These are phyloP conservation scores for Tridacna gigas DNA, from an alignment of 2,888 invertebrate species.

Conservation along the genomic window DNA sequence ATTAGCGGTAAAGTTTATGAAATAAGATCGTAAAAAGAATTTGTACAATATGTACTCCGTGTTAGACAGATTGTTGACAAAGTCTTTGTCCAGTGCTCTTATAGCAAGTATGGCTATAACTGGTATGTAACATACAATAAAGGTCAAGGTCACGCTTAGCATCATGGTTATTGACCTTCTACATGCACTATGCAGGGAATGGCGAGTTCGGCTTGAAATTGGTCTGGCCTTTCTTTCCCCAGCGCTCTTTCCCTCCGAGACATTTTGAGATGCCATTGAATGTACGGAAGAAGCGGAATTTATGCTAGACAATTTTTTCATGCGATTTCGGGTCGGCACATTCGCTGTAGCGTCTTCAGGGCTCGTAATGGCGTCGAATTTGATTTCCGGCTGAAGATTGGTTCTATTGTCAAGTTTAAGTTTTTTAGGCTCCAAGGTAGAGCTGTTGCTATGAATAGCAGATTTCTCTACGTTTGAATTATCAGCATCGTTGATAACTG, in stretches of 20 bases:
- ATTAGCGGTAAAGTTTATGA: conserved; percentile 17
- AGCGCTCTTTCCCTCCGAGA: not conserved
- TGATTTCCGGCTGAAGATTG: not conserved
- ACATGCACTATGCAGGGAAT: not conserved
- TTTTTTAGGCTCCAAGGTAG: not conserved
- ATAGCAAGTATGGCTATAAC: not conserved
- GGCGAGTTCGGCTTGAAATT: not conserved
- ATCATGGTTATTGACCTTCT: conserved; percentile 10
- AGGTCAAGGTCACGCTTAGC: conserved; percentile 15
- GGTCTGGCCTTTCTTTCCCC: not conserved
- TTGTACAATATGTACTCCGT: conserved; percentile 12
- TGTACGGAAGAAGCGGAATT: not conserved
- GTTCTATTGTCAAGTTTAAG: not conserved
- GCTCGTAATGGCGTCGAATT: not conserved
- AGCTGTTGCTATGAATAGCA: not conserved
- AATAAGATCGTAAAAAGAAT: conserved; percentile 25
- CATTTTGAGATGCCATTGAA: not conserved
- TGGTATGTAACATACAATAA: conserved; percentile 4
- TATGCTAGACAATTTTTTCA: not conserved
- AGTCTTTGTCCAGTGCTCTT: not conserved
- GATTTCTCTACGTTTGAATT: not conserved
- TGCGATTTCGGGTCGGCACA: too few species aligned
- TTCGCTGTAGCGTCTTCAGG: not conserved
- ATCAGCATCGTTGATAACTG: not conserved
- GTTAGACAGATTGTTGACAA: not conserved